Percentiles rank a stretch among this genome's conserved stretches.
Evolutionary conservation across 2,113 vertebrate genomes (phyloP).

Genomic region (Lampris incognitus): DNA sequence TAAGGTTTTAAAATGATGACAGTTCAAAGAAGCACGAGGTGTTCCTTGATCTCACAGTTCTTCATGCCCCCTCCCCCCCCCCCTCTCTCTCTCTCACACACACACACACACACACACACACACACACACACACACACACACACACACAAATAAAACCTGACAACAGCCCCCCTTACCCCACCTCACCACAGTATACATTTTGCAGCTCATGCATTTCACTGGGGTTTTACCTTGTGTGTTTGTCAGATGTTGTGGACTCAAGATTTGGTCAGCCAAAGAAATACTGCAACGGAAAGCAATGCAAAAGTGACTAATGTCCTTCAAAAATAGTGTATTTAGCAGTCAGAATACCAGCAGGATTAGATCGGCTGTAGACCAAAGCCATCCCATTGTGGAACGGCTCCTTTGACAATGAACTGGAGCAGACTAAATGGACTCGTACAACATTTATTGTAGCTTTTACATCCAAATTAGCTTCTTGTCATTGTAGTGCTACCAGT

Average conservation of each 20-base stretch:
- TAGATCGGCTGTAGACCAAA: neutral
- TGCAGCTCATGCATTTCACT: constrained; percentile 27
- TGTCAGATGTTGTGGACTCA: too few relatives aligned
- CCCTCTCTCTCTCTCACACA: constrained; percentile 6
- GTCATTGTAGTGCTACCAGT: neutral
- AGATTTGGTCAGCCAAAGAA: too few relatives aligned
- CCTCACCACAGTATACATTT: constrained; percentile 26
- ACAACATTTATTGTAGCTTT: neutral
- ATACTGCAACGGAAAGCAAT: neutral
- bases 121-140: neutral
- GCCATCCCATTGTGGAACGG: neutral
- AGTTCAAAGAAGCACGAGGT: too few relatives aligned
- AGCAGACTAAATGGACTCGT: neutral
- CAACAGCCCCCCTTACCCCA: constrained; percentile 44
- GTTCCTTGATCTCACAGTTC: too few relatives aligned
- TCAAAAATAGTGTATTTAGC: neutral
- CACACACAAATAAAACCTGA: constrained; percentile 56
- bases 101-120: constrained; percentile 12
- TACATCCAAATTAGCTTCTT: neutral
- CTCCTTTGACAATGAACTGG: neutral
- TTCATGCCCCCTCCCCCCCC: too few relatives aligned
- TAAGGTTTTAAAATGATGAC: too few relatives aligned
- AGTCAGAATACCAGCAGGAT: neutral
- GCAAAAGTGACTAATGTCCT: neutral
- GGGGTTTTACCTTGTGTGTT: neutral